A percentile compares a stretch with the other conserved stretches of the same genome.
Conservation (phyloP, 2,113 vertebrate genomes). For the Antechinus stuartii region DNA sequence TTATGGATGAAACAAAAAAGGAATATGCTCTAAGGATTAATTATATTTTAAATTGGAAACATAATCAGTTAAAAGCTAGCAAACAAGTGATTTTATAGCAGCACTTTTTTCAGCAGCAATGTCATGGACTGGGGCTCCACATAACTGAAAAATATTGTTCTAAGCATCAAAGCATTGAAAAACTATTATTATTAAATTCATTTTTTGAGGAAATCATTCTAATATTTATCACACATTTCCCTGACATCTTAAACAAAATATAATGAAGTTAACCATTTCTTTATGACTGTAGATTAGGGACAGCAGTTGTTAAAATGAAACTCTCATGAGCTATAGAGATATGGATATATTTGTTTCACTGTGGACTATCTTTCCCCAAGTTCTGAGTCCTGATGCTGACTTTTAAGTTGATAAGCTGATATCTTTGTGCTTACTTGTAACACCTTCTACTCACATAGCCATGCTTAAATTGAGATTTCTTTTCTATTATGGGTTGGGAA, state of each 20-base stretch:
- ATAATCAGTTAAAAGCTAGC: not conserved
- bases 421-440: not conserved
- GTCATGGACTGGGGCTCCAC: constrained; percentile 7
- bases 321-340: not conserved
- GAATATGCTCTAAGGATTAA: constrained; percentile 10
- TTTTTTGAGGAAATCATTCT: constrained; percentile 61
- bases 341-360: not conserved
- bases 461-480: not conserved
- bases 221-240: constrained; percentile 59
- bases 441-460: not conserved
- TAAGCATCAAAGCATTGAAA: constrained; percentile 52
- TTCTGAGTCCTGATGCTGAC: not conserved
- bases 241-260: constrained; percentile 60
- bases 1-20: constrained; percentile 22
- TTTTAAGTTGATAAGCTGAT: not conserved
- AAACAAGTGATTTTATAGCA: not conserved
- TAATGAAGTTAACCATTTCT: constrained; percentile 66
- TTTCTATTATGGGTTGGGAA: not conserved
- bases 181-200: constrained; percentile 55
- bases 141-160: constrained; percentile 57
- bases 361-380: not conserved
- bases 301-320: not conserved
- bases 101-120: not conserved
- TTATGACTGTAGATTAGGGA: constrained; percentile 11
- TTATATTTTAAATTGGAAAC: constrained; percentile 1